Conservation (phyloP, 1,140 invertebrate species). For the Glomeris maerens region DNA sequence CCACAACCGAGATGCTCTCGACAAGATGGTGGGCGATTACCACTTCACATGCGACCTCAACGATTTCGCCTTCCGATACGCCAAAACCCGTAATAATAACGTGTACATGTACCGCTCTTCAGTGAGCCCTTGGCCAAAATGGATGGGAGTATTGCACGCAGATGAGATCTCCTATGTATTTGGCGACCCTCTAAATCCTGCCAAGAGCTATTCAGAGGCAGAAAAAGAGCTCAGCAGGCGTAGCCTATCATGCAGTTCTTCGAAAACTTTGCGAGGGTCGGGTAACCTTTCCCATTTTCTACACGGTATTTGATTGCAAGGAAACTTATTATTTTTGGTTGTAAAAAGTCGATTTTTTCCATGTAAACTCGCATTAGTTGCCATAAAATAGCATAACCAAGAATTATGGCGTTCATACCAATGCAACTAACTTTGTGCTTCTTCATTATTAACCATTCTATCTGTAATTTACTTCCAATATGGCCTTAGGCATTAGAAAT, state of each 20-base stretch:
- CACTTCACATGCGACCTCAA: slow-evolving; percentile 93
- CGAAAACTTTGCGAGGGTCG: slow-evolving; percentile 88
- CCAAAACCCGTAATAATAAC: slow-evolving; percentile 68
- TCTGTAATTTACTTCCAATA: too few species aligned
- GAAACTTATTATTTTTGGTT: too few species aligned
- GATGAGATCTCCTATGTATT: slow-evolving; percentile 93
- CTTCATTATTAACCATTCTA: too few species aligned
- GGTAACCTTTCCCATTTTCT: too few species aligned
- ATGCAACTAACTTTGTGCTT: too few species aligned
- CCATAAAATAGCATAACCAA: too few species aligned
- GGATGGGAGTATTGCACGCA: slow-evolving; percentile 91
- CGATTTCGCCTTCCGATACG: slow-evolving; percentile 69
- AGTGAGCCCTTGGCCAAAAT: slow-evolving; percentile 78
- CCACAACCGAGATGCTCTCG: slow-evolving; percentile 65
- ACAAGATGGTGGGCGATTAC: slow-evolving; percentile 93
- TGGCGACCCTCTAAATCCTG: slow-evolving; percentile 71
- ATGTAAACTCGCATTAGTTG: too few species aligned
- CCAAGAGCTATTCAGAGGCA: slow-evolving; percentile 56
- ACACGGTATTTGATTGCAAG: too few species aligned
- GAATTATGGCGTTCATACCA: too few species aligned
- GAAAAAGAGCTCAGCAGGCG: slow-evolving; percentile 66
- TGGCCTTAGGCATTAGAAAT: too few species aligned
- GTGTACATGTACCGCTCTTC: slow-evolving; percentile 86
- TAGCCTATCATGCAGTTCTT: slow-evolving; percentile 91
- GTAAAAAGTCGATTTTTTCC: too few species aligned